Conservation (phyloP, 1,140 invertebrate genomes). For the Drosophila pseudoobscura region DNA sequence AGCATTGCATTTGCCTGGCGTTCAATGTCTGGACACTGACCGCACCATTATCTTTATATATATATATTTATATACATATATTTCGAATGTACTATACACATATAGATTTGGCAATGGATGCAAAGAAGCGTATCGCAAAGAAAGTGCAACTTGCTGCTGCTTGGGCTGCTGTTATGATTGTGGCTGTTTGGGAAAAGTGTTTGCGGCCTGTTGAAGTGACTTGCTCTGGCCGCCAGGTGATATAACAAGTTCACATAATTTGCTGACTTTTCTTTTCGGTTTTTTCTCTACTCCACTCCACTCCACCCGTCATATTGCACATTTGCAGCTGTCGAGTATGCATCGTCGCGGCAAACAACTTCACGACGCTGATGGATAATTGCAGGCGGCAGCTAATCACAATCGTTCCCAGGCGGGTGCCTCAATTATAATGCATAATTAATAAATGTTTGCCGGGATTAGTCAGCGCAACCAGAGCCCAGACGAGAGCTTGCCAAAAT, state of each 20-base stretch:
- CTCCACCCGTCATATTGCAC: slow-evolving; percentile 36
- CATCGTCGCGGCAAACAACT: slow-evolving; percentile 18
- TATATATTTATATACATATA: slow-evolving; percentile 5
- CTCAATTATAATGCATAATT: slow-evolving; percentile 70
- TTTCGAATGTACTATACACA: slow-evolving; percentile 31
- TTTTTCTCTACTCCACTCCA: slow-evolving; percentile 3
- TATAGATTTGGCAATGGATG: slow-evolving; percentile 73
- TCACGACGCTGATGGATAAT: slow-evolving; percentile 61
- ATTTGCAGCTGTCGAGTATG: slow-evolving; percentile 29
- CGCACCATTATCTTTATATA: slow-evolving; percentile 47
- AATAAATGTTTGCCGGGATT: slow-evolving; percentile 53
- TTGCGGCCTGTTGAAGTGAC: slow-evolving; percentile 41
- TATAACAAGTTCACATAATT: slow-evolving; percentile 82
- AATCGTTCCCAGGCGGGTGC: slow-evolving; percentile 59
- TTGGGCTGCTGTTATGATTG: slow-evolving; percentile 24
- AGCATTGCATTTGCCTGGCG: slow-evolving; percentile 64
- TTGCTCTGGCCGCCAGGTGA: slow-evolving; percentile 47
- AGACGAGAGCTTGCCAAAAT: slow-evolving; percentile 2
- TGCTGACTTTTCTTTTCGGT: slow-evolving; percentile 66
- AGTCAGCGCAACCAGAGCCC: slow-evolving; percentile 35
- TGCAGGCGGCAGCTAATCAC: slow-evolving; percentile 58
- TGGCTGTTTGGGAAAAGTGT: slow-evolving; percentile 53
- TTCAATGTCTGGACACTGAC: slow-evolving; percentile 80
- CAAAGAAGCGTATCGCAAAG: slow-evolving; percentile 81
- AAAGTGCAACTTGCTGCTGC: slow-evolving; percentile 60